These are phyloP conservation scores for Aurelia sp. DNA, from an alignment of 30 jellyfish, hydroid and myxozoan species.

Conservation along the genomic window DNA sequence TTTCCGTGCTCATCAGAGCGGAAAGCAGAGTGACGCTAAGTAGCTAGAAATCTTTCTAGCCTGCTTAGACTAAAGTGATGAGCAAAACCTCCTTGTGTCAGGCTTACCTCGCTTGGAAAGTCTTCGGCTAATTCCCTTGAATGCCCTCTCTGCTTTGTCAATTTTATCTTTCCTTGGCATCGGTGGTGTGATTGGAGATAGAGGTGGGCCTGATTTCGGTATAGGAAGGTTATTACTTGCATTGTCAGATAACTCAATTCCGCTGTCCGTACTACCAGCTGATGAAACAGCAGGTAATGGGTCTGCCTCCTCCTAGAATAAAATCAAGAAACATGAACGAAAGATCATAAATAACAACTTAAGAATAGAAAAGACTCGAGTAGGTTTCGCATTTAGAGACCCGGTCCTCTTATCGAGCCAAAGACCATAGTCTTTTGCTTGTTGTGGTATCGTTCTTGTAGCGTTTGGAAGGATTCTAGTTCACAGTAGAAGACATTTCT, in stretches of 20 bases:
- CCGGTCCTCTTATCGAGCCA: too few relatives aligned
- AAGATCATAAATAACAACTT: background rate
- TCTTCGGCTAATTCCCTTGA: constrained; percentile 74
- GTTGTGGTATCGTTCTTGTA: too few relatives aligned
- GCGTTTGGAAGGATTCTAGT: too few relatives aligned
- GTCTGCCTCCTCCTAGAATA: constrained; percentile 80
- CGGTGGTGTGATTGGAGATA: constrained; percentile 74
- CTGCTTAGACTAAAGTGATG: too few relatives aligned
- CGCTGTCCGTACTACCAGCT: constrained; percentile 19
- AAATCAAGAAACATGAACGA: background rate
- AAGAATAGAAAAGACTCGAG: too few relatives aligned
- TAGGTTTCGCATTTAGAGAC: too few relatives aligned
- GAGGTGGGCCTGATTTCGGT: constrained; percentile 11
- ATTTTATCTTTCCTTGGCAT: constrained; percentile 53
- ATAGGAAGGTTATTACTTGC: constrained; percentile 1
- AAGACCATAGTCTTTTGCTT: too few relatives aligned
- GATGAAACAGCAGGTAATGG: constrained; percentile 88
- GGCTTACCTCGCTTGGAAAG: constrained; percentile 75
- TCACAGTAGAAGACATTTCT: too few relatives aligned
- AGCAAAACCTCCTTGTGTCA: too few relatives aligned
- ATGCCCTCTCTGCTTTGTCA: constrained; percentile 58
- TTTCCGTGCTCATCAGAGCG: too few relatives aligned
- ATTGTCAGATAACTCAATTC: constrained; percentile 17
- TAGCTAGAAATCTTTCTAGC: too few relatives aligned
- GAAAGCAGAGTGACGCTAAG: too few relatives aligned